Conservation (phyloP, 2,113 vertebrate genomes). For the Alectura lathami region DNA sequence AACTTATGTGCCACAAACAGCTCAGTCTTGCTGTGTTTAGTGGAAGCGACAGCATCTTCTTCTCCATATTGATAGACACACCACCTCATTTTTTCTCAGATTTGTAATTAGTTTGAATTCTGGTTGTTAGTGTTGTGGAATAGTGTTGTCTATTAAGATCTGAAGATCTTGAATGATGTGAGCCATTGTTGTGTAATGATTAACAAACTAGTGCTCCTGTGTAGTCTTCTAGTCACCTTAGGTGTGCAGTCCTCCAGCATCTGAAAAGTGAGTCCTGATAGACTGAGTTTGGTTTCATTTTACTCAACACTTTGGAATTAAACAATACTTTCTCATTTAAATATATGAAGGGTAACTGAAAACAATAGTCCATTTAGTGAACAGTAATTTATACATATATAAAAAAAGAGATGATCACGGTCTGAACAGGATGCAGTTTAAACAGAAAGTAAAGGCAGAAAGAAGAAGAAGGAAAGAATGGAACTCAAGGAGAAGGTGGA, state of each 20-base stretch:
- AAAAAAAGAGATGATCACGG: neutral
- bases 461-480: neutral
- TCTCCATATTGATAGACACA: neutral
- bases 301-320: neutral
- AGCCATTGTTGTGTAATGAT: neutral
- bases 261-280: neutral
- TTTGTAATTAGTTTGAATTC: neutral
- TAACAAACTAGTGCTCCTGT: neutral
- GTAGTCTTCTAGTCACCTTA: neutral
- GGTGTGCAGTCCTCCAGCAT: neutral
- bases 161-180: neutral
- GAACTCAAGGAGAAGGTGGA: neutral
- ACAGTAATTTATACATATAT: neutral
- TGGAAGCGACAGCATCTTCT: neutral
- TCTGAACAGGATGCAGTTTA: neutral
- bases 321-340: neutral
- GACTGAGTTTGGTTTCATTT: neutral
- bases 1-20: neutral
- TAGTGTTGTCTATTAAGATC: neutral
- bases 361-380: neutral
- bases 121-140: neutral
- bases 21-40: neutral
- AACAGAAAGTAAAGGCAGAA: neutral
- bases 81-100: neutral
- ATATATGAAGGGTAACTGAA: neutral